These are phyloP conservation scores for Drosophila stalkeri DNA, from an alignment of 2,888 invertebrate species.

Conservation along the genomic window DNA sequence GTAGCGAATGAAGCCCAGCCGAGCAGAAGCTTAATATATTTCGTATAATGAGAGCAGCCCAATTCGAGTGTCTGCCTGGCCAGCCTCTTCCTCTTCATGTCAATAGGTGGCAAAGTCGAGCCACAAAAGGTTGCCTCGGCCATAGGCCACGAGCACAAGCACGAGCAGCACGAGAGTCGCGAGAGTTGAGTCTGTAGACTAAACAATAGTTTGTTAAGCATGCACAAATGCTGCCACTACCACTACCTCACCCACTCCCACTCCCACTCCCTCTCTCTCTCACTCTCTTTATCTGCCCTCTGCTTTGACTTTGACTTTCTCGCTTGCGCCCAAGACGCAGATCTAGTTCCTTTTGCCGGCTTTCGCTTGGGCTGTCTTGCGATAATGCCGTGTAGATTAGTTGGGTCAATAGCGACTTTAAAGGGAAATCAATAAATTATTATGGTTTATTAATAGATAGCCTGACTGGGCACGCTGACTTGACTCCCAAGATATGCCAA, in stretches of 20 bases:
- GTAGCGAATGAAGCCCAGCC: constrained; percentile 11
- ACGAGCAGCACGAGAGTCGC: constrained; percentile 21
- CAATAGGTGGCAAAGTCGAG: constrained; percentile 60
- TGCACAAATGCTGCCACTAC: constrained; percentile 33
- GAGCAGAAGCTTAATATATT: constrained; percentile 63
- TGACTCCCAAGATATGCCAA: constrained; percentile 50
- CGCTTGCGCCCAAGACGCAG: constrained; percentile 14
- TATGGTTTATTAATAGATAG: constrained; percentile 75
- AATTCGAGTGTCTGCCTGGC: not conserved
- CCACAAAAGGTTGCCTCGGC: constrained; percentile 59
- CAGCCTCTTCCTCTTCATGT: constrained; percentile 34
- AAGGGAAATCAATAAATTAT: constrained; percentile 80
- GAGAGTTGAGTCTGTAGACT: constrained; percentile 26
- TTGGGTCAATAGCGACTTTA: constrained; percentile 73
- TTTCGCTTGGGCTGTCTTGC: constrained; percentile 22
- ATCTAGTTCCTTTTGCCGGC: constrained; percentile 24
- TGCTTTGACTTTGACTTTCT: constrained; percentile 42
- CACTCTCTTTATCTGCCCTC: not conserved
- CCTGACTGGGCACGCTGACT: constrained; percentile 31
- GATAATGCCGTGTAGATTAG: constrained; percentile 77
- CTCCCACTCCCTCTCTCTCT: not conserved
- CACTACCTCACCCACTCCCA: not conserved
- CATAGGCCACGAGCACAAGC: constrained; percentile 58
- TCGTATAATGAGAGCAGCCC: constrained; percentile 64
- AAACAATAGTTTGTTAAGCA: constrained; percentile 69